These are phyloP conservation scores for Melanerpes formicivorus DNA, from an alignment of 2,113 vertebrate species.

Conservation along the genomic window DNA sequence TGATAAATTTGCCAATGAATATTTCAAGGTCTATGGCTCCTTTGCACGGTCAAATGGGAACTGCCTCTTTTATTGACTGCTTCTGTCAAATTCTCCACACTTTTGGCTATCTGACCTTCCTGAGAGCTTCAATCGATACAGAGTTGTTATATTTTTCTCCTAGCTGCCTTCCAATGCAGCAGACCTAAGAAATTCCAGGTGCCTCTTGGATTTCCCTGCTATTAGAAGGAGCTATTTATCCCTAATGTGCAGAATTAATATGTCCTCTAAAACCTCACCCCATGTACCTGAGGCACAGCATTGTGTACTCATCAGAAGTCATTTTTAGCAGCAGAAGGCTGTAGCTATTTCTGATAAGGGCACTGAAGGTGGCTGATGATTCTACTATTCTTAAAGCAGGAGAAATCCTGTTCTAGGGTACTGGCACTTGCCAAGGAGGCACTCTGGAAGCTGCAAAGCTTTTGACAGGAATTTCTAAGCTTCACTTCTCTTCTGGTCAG, in stretches of 20 bases:
- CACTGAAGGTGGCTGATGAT: not conserved
- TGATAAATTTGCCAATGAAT: not conserved
- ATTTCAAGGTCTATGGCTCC: not conserved
- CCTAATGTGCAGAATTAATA: not conserved
- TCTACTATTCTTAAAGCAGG: not conserved
- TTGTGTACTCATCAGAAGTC: not conserved
- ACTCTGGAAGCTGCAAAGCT: not conserved
- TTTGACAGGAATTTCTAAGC: not conserved
- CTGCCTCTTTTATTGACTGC: not conserved
- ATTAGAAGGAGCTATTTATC: not conserved
- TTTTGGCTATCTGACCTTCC: constrained; percentile 5
- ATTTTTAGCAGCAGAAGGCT: not conserved
- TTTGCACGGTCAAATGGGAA: not conserved
- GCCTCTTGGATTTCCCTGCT: not conserved
- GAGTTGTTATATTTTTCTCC: not conserved
- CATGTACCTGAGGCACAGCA: not conserved
- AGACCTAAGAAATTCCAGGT: not conserved
- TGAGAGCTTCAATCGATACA: not conserved
- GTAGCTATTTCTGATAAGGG: constrained; percentile 13
- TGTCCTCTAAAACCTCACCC: not conserved
- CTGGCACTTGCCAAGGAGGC: not conserved
- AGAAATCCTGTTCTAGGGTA: not conserved
- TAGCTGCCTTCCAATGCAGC: not conserved
- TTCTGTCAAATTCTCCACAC: not conserved
- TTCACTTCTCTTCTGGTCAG: not conserved